Conservation (phyloP, 2,113 vertebrate species). For the Andinoacara biseriatus region DNA sequence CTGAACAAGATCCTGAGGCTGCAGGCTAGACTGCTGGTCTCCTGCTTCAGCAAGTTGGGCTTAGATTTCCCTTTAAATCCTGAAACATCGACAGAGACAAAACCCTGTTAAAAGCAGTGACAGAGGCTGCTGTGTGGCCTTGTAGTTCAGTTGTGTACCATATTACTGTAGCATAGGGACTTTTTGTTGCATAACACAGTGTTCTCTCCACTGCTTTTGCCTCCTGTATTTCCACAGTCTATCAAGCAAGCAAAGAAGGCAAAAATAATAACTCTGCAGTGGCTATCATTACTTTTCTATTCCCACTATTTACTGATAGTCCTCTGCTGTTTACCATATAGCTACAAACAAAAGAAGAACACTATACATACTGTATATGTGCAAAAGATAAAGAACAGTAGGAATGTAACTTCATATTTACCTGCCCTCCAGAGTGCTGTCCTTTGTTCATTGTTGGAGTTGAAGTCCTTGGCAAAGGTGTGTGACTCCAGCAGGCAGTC, state of each 20-base stretch:
- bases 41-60: slow-evolving; percentile 97
- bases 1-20: slow-evolving; percentile 94
- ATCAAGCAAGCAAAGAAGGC: not conserved
- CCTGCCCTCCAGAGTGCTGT: slow-evolving; percentile 97
- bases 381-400: not conserved
- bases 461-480: slow-evolving; percentile 95
- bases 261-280: not conserved
- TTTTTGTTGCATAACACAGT: not conserved
- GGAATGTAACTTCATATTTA: slow-evolving; percentile 44
- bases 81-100: slow-evolving; percentile 53
- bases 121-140: not conserved
- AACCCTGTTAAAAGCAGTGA: not conserved
- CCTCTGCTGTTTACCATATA: not conserved
- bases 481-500: slow-evolving; percentile 97
- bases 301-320: not conserved
- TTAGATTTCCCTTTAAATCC: slow-evolving; percentile 99
- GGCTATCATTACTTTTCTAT: not conserved
- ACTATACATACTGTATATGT: not conserved
- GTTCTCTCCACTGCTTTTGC: not conserved
- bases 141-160: not conserved
- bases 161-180: not conserved
- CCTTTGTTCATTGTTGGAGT: slow-evolving; percentile 96
- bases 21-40: slow-evolving; percentile 97
- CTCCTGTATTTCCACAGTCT: no score
- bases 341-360: not conserved